These are phyloP conservation scores for Melanotaenia parkinsoni DNA, from an alignment of 2,797 vertebrate species.

Conservation along the genomic window DNA sequence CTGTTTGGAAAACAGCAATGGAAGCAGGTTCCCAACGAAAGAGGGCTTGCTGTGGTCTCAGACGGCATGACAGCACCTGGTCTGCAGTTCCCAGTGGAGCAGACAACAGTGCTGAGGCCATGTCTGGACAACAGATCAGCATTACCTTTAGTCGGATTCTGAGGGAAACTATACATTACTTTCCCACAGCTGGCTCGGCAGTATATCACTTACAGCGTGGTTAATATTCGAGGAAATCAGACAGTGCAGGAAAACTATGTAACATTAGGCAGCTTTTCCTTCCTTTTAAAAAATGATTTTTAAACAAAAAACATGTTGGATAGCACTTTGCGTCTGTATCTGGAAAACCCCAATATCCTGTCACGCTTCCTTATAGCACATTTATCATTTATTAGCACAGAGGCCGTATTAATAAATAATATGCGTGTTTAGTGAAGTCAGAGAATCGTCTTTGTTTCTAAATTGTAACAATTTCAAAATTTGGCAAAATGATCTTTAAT, in stretches of 20 bases:
- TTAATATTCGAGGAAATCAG: conserved; percentile 56
- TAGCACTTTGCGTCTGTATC: conserved; percentile 8
- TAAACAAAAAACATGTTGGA: conserved; percentile 26
- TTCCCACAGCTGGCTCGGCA: conserved; percentile 60
- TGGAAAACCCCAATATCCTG: conserved; percentile 5
- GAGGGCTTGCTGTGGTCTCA: conserved; percentile 55
- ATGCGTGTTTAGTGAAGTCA: conserved; percentile 11
- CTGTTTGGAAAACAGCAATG: conserved; percentile 53
- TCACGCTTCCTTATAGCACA: conserved; percentile 29
- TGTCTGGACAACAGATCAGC: conserved; percentile 66
- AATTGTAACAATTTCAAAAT: background rate
- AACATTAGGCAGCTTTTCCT: conserved; percentile 48
- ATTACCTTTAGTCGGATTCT: conserved; percentile 53
- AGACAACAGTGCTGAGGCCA: conserved; percentile 29
- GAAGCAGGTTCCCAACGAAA: conserved; percentile 44
- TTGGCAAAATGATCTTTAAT: conserved; percentile 8
- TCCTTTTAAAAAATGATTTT: conserved; percentile 16
- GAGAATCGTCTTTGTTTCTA: conserved; percentile 8
- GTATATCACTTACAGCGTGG: conserved; percentile 55
- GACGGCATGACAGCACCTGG: conserved; percentile 68
- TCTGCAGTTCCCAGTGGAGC: conserved; percentile 45
- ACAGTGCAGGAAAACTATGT: conserved; percentile 39
- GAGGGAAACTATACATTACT: conserved; percentile 45
- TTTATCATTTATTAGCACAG: conserved; percentile 17
- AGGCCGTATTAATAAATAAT: conserved; percentile 20